Conservation (phyloP, 1,140 invertebrate species). For the Diorhabda sublineata region DNA sequence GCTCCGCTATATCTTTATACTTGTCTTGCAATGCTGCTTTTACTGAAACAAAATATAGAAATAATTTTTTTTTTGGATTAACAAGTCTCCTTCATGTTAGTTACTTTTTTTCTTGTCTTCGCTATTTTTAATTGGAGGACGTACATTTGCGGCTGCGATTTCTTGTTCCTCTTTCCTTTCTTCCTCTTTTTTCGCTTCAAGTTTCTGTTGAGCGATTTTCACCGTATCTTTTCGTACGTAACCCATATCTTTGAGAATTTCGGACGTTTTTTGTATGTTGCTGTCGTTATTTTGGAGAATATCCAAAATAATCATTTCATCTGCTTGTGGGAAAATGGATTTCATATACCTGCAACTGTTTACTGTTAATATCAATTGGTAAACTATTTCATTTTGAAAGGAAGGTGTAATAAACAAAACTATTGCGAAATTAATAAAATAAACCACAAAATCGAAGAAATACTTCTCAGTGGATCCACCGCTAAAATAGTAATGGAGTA, state of each 20-base stretch:
- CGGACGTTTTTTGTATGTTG: slow-evolving; percentile 81
- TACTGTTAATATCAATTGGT: slow-evolving; percentile 18
- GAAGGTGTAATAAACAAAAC: background rate
- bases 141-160: slow-evolving; percentile 37
- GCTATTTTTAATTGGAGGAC: slow-evolving; percentile 60
- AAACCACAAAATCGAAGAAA: too few relatives aligned
- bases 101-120: slow-evolving; percentile 73
- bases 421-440: background rate
- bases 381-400: background rate
- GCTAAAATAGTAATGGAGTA: too few relatives aligned
- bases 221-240: slow-evolving; percentile 72
- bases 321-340: slow-evolving; percentile 84
- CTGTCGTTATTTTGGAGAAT: slow-evolving; percentile 79
- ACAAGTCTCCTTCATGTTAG: background rate
- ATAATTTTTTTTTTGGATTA: background rate
- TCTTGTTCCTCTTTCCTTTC: slow-evolving; percentile 48
- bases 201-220: slow-evolving; percentile 47
- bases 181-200: slow-evolving; percentile 46
- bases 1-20: slow-evolving; percentile 70
- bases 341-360: slow-evolving; percentile 73
- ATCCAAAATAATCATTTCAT: slow-evolving; percentile 83
- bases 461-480: too few relatives aligned
- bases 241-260: slow-evolving; percentile 71
- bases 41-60: slow-evolving; percentile 54
- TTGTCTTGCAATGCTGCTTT: slow-evolving; percentile 68